Base-by-base conservation (phyloP, 2,113 vertebrate species). In the Xerus inauris region DNA sequence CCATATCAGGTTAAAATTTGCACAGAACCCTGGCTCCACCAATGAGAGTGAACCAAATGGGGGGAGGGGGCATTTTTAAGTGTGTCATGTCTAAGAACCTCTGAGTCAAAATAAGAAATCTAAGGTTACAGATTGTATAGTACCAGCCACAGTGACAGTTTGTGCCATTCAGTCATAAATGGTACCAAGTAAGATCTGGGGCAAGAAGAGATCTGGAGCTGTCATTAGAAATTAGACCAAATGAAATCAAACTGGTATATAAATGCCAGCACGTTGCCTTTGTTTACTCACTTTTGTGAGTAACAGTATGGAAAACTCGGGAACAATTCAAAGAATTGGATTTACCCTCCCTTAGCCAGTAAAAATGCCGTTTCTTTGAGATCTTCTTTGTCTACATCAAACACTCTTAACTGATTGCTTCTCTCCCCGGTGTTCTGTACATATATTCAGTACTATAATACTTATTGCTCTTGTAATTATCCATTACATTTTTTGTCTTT, bases 401-500 rank as follows among this genome's bases (percentile, higher is more conserved):
- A 42, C 22, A 83, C 90, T 69, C 75, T 89, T 95, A 94, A 92
- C 35, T 32, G 38, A 94, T 45, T 92, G 42, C 14, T 71, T 49
- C 26, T 72, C 35, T 67, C 16, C 8, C 3, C 54, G 38, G 13
- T 72, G 38, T 64, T 87, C 40, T 49, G 28, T 49, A 49, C 14
- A 38, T 24, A 83, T 14, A 76, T 64, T 69, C 38, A 80, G 32
- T 51, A 77, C n/a, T 38, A 8, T 79, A 77, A 42, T 38, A 81
- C 35, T 85, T 92, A 93, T 45, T 81, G 17, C 17, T 92, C 35
- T 26, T 72, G 3, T 28, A 85, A 90, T 84, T 84, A 93, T 84
- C 83, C 38, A 32, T 76, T 59, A 20, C 13, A 94, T 76, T 72
- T 91, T 91, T 82, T 92, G 30, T 89, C 75, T 89, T 89, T 82